Percentiles rank a stretch among this genome's conserved stretches.
phyloP scores from a whole-genome alignment of 2,113 vertebrate genomes.

The Zosterops japonicus region DNA sequence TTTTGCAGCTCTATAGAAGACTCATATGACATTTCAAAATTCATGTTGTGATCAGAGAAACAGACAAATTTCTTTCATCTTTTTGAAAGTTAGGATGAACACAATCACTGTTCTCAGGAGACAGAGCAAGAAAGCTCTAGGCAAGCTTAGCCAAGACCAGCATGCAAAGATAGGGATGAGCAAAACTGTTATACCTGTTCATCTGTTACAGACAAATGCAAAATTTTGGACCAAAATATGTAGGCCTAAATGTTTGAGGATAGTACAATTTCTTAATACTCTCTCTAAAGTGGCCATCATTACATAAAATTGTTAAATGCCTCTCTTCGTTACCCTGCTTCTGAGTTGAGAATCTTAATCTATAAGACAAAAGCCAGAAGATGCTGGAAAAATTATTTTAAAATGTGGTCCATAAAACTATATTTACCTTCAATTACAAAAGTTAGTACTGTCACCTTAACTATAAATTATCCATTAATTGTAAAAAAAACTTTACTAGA shows the following conservation, averaged over 20 bases:
- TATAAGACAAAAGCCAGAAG: not conserved
- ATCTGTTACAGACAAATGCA: accelerated
- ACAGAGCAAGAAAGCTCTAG: not conserved
- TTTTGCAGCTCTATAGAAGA: not conserved
- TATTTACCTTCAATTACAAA: not conserved
- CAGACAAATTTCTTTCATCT: not conserved
- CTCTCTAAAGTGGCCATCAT: not conserved
- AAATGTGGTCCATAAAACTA: not conserved
- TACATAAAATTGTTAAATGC: not conserved
- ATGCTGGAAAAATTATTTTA: not conserved
- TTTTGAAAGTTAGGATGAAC: not conserved
- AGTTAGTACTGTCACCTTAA: not conserved
- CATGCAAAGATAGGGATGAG: not conserved
- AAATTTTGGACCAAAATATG: not conserved
- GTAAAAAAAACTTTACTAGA: not conserved
- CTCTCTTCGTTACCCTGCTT: not conserved
- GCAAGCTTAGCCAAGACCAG: not conserved
- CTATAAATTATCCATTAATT: not conserved
- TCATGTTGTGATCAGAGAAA: not conserved
- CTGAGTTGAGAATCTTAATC: not conserved
- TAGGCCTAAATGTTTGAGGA: not conserved
- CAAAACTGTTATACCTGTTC: not conserved
- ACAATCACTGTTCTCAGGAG: not conserved
- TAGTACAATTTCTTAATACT: not conserved
- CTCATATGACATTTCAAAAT: not conserved